phyloP scores from a whole-genome alignment of 2,888 invertebrate genomes.

The Idaea dimidiata region DNA sequence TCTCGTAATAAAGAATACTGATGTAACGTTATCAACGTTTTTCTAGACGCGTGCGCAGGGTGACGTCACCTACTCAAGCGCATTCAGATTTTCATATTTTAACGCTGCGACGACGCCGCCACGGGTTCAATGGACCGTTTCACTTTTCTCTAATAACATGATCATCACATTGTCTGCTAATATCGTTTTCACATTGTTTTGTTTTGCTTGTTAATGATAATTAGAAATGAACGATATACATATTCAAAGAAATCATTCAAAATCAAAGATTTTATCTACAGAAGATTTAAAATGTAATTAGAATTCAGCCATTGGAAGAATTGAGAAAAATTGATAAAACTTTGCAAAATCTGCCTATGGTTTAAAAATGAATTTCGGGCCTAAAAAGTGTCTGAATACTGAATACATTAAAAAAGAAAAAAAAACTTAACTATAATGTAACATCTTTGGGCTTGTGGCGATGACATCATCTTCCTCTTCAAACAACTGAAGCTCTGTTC shows the following conservation, averaged over 20 bases:
- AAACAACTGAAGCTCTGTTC: neutral
- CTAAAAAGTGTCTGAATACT: too few relatives aligned
- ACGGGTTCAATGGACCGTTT: constrained; percentile 15
- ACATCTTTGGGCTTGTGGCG: neutral
- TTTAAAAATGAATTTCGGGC: too few relatives aligned
- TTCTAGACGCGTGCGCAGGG: constrained; percentile 9
- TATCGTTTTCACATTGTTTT: neutral
- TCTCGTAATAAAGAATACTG: neutral
- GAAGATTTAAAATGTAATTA: too few relatives aligned
- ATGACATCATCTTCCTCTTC: neutral
- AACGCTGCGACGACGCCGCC: too few relatives aligned
- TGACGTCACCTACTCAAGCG: constrained; percentile 5
- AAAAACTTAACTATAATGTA: too few relatives aligned
- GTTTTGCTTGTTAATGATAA: neutral
- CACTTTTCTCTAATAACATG: constrained; percentile 16
- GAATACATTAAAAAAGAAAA: too few relatives aligned
- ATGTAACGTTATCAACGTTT: constrained; percentile 1
- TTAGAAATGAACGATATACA: neutral
- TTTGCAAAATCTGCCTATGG: too few relatives aligned
- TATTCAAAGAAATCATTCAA: too few relatives aligned
- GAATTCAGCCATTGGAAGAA: too few relatives aligned
- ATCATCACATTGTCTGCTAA: neutral
- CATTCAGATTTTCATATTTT: constrained; percentile 13
- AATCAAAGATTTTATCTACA: too few relatives aligned
- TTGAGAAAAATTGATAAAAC: too few relatives aligned